Base-by-base conservation (phyloP, 2,888 invertebrate genomes). In the Pammene aurita region DNA sequence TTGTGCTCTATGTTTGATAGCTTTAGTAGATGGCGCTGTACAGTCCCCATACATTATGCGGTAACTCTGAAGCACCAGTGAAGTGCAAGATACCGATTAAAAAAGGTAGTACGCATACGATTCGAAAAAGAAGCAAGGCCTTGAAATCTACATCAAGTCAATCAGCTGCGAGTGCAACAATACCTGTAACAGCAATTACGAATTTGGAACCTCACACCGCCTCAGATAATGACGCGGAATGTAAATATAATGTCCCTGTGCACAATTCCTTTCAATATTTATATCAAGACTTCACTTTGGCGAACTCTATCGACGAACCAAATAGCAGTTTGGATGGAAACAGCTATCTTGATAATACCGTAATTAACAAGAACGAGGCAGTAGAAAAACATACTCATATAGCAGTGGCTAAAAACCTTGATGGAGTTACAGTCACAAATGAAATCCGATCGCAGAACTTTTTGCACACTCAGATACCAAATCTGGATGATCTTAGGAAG, bases 211-310 rank as follows among this genome's bases (percentile, higher is more conserved):
- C 14, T 6, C 14, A 14, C 44, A 1, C 13, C 5, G 2, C 13
- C 6, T 4, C 7, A 14, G 52, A 52, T 13, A 34, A 34, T 52
- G 14, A 46, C 7, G 35, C 60, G 2, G 34, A 14, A 35, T 34
- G 60, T n/a, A 34, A 34, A 7, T 60, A 46, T 48, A 60, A 60
- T n/a, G 26, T 60, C 14, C 60, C 46, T 5, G 14, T 60, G 2
- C 26, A 44, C 5, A 60, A 60, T 48, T 60, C 46, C 0, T 60
- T 60, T n/a, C 46, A 60, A 7, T 34, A n/a, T 11, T 26, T 60
- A 34, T 9, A 5, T 46, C 14, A 48, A 7, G 14, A 35, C 11
- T 35, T 9, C 46, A 18, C 6, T 7, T 46, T 1, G 7, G 46
- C 4, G 2, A n/a, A 5, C 14, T 14, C n/a, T 9, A 6, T 5